These are phyloP conservation scores for Anguilla pacifica DNA, from an alignment of 2,797 vertebrate species.

Conservation along the genomic window DNA sequence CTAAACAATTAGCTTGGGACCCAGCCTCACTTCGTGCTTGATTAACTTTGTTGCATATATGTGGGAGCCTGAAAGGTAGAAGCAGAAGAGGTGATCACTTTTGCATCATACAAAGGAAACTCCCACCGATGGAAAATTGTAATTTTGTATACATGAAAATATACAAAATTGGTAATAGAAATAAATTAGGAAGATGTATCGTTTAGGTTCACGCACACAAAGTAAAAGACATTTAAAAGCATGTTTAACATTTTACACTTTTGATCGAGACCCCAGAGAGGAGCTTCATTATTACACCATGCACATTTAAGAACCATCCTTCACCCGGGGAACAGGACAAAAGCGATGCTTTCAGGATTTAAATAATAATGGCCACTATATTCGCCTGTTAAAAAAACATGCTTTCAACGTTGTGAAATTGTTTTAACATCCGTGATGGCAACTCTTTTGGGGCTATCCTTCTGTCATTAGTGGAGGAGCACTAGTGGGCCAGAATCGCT, in stretches of 20 bases:
- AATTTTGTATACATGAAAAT: too few species aligned
- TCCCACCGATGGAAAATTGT: too few species aligned
- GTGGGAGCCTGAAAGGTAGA: too few species aligned
- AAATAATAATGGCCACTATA: conserved; percentile 65
- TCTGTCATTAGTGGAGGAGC: conserved; percentile 83
- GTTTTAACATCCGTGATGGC: conserved; percentile 76
- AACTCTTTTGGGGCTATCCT: conserved; percentile 57
- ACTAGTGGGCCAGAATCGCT: conserved; percentile 77
- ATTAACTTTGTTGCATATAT: too few species aligned
- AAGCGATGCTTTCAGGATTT: not conserved
- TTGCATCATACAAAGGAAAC: too few species aligned
- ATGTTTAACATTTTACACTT: not conserved
- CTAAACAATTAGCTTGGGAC: too few species aligned
- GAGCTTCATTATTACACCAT: not conserved
- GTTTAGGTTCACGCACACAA: too few species aligned
- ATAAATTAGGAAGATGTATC: too few species aligned
- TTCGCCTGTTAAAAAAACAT: conserved; percentile 68
- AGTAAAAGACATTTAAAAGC: not conserved
- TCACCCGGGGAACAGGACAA: not conserved
- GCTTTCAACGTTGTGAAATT: conserved; percentile 72
- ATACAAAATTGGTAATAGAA: too few species aligned
- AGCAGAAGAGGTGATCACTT: too few species aligned
- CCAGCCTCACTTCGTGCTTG: too few species aligned
- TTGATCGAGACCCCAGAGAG: not conserved
- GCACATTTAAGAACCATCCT: not conserved